phyloP scores from a whole-genome alignment of 2,888 invertebrate genomes.

The Kryphioiulus occultus region DNA sequence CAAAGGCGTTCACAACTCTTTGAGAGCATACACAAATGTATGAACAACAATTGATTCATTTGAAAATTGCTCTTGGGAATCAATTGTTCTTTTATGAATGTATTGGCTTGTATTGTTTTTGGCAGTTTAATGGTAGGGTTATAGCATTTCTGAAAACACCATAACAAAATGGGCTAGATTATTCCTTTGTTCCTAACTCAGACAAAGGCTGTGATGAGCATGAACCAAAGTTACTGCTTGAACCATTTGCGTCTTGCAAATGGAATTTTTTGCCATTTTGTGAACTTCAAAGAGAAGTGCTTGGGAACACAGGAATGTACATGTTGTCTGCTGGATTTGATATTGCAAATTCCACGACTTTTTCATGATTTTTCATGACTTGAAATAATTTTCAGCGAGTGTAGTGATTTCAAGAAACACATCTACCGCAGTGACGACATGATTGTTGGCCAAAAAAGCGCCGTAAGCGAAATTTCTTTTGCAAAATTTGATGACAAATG shows the following conservation, averaged over 20 bases:
- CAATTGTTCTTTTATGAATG: neutral
- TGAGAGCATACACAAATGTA: neutral
- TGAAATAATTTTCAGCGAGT: too few species aligned
- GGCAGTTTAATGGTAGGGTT: neutral
- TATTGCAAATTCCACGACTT: too few species aligned
- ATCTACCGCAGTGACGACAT: too few species aligned
- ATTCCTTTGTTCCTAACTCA: neutral
- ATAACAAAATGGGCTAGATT: neutral
- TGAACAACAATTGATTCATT: neutral
- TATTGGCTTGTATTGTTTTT: neutral
- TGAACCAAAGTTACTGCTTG: neutral
- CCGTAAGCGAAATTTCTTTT: too few species aligned
- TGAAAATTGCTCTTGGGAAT: neutral
- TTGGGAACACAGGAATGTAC: neutral
- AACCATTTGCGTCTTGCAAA: too few species aligned
- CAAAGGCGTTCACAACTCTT: neutral
- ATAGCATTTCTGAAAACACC: neutral
- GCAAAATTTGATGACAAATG: too few species aligned
- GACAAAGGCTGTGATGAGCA: neutral
- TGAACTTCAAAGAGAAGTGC: neutral
- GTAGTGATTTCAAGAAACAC: too few species aligned
- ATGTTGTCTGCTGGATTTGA: too few species aligned
- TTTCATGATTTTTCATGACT: too few species aligned
- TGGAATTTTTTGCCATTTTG: neutral
- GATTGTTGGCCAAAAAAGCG: too few species aligned